Conservation (phyloP, 2,888 invertebrate genomes). For the Mesoligia furuncula region DNA sequence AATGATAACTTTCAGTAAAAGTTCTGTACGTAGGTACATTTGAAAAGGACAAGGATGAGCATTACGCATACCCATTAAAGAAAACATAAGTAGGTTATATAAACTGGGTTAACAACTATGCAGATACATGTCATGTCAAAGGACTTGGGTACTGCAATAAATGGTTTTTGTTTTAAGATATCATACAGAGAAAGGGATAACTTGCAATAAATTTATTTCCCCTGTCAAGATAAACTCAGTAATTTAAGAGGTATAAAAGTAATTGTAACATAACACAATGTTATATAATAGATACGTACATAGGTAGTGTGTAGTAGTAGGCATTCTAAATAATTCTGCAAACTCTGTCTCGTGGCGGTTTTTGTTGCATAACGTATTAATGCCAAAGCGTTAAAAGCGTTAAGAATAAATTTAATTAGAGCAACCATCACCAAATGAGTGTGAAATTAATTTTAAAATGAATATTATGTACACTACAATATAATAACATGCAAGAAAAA, state of each 20-base stretch:
- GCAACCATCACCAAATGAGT: slow-evolving; percentile 82
- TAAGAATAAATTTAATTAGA: slow-evolving; percentile 74
- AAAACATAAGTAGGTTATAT: slow-evolving; percentile 6
- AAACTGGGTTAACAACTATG: slow-evolving; percentile 15
- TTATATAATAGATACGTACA: slow-evolving; percentile 69
- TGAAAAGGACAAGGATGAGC: not conserved
- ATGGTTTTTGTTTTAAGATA: slow-evolving; percentile 54
- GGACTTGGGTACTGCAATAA: slow-evolving; percentile 59
- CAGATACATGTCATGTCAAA: slow-evolving; percentile 36
- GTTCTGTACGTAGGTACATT: not conserved
- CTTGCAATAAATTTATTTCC: slow-evolving; percentile 46
- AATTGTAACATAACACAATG: slow-evolving; percentile 46
- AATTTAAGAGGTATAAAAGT: slow-evolving; percentile 43
- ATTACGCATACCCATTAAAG: not conserved
- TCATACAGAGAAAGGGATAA: slow-evolving; percentile 47
- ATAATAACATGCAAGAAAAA: slow-evolving; percentile 81
- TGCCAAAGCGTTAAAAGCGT: slow-evolving; percentile 83
- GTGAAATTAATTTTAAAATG: slow-evolving; percentile 78
- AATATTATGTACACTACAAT: slow-evolving; percentile 84
- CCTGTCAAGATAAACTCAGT: slow-evolving; percentile 46
- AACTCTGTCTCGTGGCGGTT: slow-evolving; percentile 89
- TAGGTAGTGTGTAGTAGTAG: slow-evolving; percentile 73
- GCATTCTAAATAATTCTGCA: slow-evolving; percentile 81
- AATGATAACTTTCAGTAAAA: not conserved
- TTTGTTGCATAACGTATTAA: slow-evolving; percentile 83